Evolutionary conservation across 2,113 vertebrate genomes (phyloP).

Genomic region (Rallus limicola): DNA sequence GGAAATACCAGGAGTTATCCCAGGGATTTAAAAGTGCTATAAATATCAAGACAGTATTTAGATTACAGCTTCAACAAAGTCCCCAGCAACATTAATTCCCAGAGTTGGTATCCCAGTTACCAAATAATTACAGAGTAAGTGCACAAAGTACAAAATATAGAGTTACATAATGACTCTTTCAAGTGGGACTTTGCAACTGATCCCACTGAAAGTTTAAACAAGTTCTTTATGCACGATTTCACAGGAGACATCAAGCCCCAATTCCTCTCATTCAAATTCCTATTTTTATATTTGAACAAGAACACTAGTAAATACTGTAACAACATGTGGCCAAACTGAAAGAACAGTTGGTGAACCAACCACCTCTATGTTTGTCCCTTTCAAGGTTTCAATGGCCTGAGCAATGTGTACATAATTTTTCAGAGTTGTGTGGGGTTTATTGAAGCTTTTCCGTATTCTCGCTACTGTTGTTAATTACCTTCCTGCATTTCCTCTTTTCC

Average conservation of each 20-base stretch:
- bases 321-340: not conserved
- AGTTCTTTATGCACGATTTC: not conserved
- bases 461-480: not conserved
- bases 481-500: not conserved
- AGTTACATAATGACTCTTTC: conserved; percentile 25
- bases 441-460: not conserved
- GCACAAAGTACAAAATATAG: not conserved
- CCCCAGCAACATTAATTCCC: conserved; percentile 51
- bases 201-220: not conserved
- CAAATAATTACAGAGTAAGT: conserved; percentile 51
- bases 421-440: not conserved
- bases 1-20: conserved; percentile 4
- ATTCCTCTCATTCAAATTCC: not conserved
- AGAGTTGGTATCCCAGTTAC: conserved; percentile 44
- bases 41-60: conserved; percentile 51
- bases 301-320: not conserved
- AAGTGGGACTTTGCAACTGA: not conserved
- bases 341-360: not conserved
- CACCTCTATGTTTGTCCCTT: not conserved
- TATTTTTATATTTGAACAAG: not conserved
- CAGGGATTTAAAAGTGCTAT: conserved; percentile 17
- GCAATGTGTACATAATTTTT: not conserved
- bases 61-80: conserved; percentile 23
- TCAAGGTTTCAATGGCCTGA: not conserved
- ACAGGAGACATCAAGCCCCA: not conserved